phyloP scores from a whole-genome alignment of 2,888 invertebrate species.

The Perizoma flavofasciatum region DNA sequence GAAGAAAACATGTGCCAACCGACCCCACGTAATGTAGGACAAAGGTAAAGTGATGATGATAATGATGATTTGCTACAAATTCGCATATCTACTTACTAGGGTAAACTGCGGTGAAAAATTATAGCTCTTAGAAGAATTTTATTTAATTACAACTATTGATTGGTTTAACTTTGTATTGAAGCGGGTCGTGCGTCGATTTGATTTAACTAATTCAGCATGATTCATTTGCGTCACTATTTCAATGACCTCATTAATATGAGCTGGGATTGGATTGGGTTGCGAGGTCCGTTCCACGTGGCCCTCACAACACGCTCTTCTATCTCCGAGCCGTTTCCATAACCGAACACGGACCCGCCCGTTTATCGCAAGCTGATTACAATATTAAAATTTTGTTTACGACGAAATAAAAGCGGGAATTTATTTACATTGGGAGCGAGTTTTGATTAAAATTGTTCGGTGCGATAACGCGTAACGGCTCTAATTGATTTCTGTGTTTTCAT shows the following conservation, averaged over 20 bases:
- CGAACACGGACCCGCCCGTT: conserved; percentile 20
- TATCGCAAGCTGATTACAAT: conserved; percentile 32
- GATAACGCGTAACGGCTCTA: conserved; percentile 35
- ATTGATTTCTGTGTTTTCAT: conserved; percentile 38
- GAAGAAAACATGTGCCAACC: no score
- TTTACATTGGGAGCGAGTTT: conserved; percentile 34
- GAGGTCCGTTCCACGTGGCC: not conserved
- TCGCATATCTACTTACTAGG: no score
- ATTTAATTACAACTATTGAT: not conserved
- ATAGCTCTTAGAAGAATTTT: no score
- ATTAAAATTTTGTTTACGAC: conserved; percentile 34
- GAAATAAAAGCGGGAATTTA: conserved; percentile 37
- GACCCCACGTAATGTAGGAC: no score
- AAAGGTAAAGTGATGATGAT: no score
- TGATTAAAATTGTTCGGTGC: conserved; percentile 37
- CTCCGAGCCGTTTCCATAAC: not conserved
- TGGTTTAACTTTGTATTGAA: conserved; percentile 1
- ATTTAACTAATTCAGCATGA: conserved; percentile 19
- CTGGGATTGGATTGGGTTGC: conserved; percentile 2
- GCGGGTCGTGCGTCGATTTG: not conserved
- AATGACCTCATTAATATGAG: conserved; percentile 21
- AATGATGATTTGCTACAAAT: no score
- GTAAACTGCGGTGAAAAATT: no score
- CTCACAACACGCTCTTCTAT: not conserved
- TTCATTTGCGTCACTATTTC: conserved; percentile 20